Conservation (phyloP, 2,797 vertebrate genomes). For the Platalea minor region DNA sequence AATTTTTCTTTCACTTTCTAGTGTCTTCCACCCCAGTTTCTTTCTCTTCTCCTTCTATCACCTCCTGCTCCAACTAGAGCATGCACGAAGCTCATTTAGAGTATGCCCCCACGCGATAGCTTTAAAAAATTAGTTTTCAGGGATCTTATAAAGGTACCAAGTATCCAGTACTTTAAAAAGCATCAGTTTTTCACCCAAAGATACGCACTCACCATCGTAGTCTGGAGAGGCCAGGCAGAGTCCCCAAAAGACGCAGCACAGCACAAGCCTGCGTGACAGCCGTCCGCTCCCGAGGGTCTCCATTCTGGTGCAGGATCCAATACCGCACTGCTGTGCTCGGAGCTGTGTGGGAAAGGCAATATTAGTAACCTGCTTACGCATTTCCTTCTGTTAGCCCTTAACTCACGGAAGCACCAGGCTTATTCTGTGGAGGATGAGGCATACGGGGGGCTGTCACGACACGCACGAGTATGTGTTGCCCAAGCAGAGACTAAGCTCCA, state of each 20-base stretch:
- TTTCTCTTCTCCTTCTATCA: not conserved
- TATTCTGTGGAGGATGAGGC: not conserved
- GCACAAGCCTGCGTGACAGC: not conserved
- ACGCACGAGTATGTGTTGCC: rapidly evolving
- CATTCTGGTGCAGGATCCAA: not conserved
- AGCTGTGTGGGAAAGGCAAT: not conserved
- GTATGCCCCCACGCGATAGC: rapidly evolving
- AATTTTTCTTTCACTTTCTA: not conserved
- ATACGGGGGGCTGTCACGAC: not conserved
- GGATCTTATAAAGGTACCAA: not conserved
- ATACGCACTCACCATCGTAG: slow-evolving; percentile 60
- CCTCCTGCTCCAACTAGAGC: not conserved
- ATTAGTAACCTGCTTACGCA: not conserved
- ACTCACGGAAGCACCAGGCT: slow-evolving; percentile 15
- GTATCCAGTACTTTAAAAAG: not conserved
- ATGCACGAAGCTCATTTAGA: rapidly evolving
- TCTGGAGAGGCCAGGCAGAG: slow-evolving; percentile 22
- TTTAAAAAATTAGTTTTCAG: not conserved
- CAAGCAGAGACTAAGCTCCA: not conserved
- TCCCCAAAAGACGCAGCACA: slow-evolving; percentile 7
- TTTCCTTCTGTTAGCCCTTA: slow-evolving; percentile 36
- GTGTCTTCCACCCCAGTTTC: not conserved
- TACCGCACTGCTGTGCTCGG: not conserved
- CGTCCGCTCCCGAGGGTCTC: not conserved
- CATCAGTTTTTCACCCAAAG: not conserved